Evolutionary conservation across 2,888 invertebrate genomes (phyloP).

Genomic region (Augiades crinisus): DNA sequence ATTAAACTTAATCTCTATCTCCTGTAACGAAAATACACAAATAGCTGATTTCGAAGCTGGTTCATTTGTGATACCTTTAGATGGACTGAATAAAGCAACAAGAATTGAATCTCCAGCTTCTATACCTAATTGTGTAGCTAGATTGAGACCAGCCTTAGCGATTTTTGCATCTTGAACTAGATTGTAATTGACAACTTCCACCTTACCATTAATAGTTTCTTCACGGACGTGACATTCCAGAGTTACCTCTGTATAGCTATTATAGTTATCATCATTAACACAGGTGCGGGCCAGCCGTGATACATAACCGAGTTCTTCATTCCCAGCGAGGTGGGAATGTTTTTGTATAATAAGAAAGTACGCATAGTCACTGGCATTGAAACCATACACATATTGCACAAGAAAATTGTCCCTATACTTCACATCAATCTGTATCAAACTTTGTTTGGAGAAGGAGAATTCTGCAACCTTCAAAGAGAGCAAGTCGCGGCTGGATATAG

Average conservation of each 20-base stretch:
- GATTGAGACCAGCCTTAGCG: conserved; percentile 89
- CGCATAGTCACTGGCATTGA: conserved; percentile 96
- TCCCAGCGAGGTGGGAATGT: conserved; percentile 92
- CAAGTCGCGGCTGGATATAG: conserved; percentile 93
- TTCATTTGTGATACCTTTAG: conserved; percentile 92
- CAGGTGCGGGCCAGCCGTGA: conserved; percentile 95
- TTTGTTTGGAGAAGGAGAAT: conserved; percentile 92
- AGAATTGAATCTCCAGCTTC: conserved; percentile 90
- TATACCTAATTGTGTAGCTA: conserved; percentile 91
- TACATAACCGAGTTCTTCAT: conserved; percentile 94
- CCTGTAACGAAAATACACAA: conserved; percentile 94
- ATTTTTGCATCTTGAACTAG: conserved; percentile 96
- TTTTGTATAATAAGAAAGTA: conserved; percentile 98
- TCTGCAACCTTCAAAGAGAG: conserved; percentile 90
- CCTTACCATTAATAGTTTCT: conserved; percentile 75
- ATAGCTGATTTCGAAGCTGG: conserved; percentile 92
- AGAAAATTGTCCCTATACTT: conserved; percentile 97
- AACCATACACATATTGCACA: conserved; percentile 98
- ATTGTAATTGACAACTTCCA: conserved; percentile 87
- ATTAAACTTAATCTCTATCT: conserved; percentile 95
- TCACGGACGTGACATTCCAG: conserved; percentile 90
- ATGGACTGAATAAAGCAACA: conserved; percentile 94
- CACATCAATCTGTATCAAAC: conserved; percentile 92
- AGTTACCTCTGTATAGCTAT: conserved; percentile 98
- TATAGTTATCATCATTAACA: conserved; percentile 96